Evolutionary conservation across 1,140 invertebrate genomes (phyloP), one percentile per base, ranked within the genome.

Genomic region (Coenobita brevimanus): DNA sequence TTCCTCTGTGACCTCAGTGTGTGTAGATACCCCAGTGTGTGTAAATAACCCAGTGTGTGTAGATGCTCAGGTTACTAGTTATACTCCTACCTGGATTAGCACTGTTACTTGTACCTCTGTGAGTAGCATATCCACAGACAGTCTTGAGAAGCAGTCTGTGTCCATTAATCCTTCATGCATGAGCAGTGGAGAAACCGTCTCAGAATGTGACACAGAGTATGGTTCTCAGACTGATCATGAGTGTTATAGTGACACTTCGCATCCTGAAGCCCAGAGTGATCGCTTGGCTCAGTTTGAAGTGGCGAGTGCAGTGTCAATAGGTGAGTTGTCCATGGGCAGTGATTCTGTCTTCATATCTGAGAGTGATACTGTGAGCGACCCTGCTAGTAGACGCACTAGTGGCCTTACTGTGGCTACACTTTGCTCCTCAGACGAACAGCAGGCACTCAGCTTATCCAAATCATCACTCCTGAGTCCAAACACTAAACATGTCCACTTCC

Each of bases 321-420:
- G 89, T 46, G 91, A 92, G 57, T 57, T 91, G n/a, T 92, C 91
- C 24, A 90, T 91, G 89, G 91, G 91, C 27, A 89, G 90, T 83
- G 91, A 91, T 83, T 91, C 91, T 33, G 91, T 92, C 4, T 92
- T 92, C 88, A 78, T 90, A 17, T 91, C 91, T 21, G 90, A 91
- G 36, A 87, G 80, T 24, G 84, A 91, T 38, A 89, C 89, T 75
- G 43, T 86, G 41, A 91, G 89, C 88, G 89, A 91, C 80, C 60
- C 79, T 30, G 76, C 85, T 30, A 87, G 88, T 64, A 57, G 79
- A 30, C 69, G 86, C 13, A 57, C 82, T 21, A 88, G 84, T 75
- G 81, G 62, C 15, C 85, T 82, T n/a, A 88, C 86, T n/a, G 76
- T 91, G 4, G 76, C 78, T 36, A 54, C 67, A 60, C 21, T 17